Conservation (phyloP, 2,113 vertebrate species). For the Falcunculus frontatus region DNA sequence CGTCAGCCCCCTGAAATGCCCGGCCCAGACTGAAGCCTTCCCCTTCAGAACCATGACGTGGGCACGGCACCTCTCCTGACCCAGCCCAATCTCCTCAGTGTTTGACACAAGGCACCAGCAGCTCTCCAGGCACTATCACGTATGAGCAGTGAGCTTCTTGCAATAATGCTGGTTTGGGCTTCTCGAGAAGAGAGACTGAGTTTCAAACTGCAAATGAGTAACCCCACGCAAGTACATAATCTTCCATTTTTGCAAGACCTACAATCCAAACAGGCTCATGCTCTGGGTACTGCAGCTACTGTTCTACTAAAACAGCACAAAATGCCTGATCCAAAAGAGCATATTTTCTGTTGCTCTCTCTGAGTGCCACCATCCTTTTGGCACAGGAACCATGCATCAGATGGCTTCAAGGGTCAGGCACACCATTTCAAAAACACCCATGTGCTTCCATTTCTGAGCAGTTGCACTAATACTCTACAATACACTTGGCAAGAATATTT, state of each 20-base stretch:
- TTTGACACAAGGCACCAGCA: neutral
- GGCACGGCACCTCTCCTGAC: neutral
- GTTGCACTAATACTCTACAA: neutral
- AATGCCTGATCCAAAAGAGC: neutral
- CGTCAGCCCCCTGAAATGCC: neutral
- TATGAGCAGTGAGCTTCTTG: neutral
- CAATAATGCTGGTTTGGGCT: neutral
- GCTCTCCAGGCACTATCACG: neutral
- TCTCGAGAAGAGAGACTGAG: neutral
- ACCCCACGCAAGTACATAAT: neutral
- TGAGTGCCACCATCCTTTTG: neutral
- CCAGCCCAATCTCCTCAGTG: neutral
- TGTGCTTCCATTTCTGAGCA: neutral
- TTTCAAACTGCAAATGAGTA: neutral
- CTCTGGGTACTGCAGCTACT: neutral
- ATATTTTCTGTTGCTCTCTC: neutral
- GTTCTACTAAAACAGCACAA: neutral
- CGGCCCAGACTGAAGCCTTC: neutral
- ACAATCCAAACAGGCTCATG: neutral
- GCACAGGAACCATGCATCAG: fast-evolving
- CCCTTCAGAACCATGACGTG: fast-evolving
- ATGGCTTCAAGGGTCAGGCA: neutral
- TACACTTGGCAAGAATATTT: neutral
- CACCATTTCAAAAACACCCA: neutral
- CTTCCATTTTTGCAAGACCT: neutral